A percentile compares a stretch with the other conserved stretches of the same genome.
Evolutionary conservation across 2,113 vertebrate species (phyloP).

Genomic region (Scolopax mira): DNA sequence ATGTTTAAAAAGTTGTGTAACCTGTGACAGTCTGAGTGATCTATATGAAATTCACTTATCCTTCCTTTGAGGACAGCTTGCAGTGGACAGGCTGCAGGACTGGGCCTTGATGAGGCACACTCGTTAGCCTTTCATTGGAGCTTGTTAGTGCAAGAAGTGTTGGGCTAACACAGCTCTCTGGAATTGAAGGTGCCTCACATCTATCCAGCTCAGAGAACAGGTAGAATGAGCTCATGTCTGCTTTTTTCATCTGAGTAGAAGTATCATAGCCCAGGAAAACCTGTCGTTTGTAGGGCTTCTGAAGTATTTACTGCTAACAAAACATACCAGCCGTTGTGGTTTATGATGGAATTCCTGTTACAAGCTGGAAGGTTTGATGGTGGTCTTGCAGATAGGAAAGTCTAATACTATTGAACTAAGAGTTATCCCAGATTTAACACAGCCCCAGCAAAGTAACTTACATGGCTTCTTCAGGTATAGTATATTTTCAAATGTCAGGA

Average conservation of each 20-base stretch:
- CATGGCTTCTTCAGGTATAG: background rate
- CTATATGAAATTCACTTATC: background rate
- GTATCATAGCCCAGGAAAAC: background rate
- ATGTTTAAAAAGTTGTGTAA: background rate
- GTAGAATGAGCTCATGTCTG: background rate
- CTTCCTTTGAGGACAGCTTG: background rate
- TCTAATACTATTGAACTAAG: background rate
- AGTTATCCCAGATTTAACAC: background rate
- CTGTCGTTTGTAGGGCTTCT: background rate
- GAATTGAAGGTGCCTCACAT: background rate
- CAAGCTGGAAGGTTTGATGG: background rate
- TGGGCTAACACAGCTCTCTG: background rate
- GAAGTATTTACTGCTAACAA: conserved; percentile 1
- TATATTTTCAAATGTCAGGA: background rate
- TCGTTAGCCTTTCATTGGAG: background rate
- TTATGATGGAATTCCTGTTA: background rate
- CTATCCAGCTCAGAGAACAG: background rate
- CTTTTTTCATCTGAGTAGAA: background rate
- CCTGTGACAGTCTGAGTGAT: background rate
- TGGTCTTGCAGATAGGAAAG: background rate
- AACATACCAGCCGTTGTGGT: background rate
- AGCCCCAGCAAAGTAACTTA: background rate
- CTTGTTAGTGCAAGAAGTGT: background rate
- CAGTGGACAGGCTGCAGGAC: background rate
- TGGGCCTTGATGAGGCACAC: background rate